Evolutionary conservation across 2,113 vertebrate genomes (phyloP).

Genomic region (Lichenostomus cassidix): DNA sequence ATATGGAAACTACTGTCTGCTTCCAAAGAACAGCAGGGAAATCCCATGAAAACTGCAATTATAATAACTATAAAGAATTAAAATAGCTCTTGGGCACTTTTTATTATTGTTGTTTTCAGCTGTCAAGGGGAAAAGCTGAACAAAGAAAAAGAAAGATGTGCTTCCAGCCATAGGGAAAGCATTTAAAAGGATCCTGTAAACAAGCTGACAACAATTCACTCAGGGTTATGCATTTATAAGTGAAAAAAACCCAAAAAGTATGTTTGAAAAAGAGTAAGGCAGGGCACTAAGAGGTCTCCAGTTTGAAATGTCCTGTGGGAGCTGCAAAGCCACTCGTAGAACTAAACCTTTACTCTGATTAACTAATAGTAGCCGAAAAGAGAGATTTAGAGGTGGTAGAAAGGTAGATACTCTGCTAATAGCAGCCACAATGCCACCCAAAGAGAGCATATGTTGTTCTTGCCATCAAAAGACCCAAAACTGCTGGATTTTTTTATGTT

Average conservation of each 20-base stretch:
- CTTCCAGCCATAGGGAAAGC: background rate
- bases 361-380: background rate
- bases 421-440: background rate
- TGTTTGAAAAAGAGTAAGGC: background rate
- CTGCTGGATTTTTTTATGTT: background rate
- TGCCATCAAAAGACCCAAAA: background rate
- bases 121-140: background rate
- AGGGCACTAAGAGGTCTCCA: background rate
- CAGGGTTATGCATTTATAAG: background rate
- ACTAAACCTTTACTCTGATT: background rate
- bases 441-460: background rate
- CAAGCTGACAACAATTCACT: slow-evolving; percentile 9
- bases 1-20: background rate
- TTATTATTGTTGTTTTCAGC: background rate
- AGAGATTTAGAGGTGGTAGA: background rate
- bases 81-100: slow-evolving; percentile 23
- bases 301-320: background rate
- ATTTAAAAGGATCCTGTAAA: background rate
- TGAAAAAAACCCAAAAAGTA: no score
- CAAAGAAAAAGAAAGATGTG: background rate
- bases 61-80: background rate
- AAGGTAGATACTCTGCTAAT: background rate
- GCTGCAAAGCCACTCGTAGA: background rate
- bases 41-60: slow-evolving; percentile 41
- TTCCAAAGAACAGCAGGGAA: slow-evolving; percentile 39